Conservation (phyloP, 2,888 invertebrate genomes). For the Nymphalis urticae region DNA sequence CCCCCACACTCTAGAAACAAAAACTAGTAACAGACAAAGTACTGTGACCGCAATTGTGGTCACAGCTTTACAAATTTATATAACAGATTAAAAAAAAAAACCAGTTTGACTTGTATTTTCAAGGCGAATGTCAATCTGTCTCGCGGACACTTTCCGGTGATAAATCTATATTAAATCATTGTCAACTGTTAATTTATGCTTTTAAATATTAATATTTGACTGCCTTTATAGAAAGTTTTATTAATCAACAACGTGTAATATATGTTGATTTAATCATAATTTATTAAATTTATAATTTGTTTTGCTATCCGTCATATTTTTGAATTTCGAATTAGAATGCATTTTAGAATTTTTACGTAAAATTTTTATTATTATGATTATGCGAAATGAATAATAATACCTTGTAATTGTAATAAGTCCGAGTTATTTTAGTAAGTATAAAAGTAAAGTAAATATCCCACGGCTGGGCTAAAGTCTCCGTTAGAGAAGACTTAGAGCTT, state of each 20-base stretch:
- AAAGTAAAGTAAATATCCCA: too few species aligned
- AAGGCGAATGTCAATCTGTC: slow-evolving; percentile 45
- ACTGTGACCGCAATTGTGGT: not conserved
- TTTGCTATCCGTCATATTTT: not conserved
- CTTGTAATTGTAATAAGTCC: too few species aligned
- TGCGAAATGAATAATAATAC: too few species aligned
- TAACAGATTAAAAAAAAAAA: slow-evolving; percentile 22
- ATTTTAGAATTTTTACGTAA: too few species aligned
- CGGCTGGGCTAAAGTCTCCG: too few species aligned
- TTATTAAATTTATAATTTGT: not conserved
- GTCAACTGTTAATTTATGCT: not conserved
- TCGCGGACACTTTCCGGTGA: slow-evolving; percentile 28
- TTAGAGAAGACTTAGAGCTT: too few species aligned
- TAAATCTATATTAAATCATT: slow-evolving; percentile 25
- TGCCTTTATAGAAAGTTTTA: slow-evolving; percentile 4
- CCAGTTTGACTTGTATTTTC: slow-evolving; percentile 39
- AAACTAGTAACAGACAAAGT: not conserved
- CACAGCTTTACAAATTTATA: slow-evolving; percentile 21
- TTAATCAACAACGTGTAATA: not conserved
- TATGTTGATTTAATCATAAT: not conserved
- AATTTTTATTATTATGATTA: too few species aligned
- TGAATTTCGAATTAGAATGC: too few species aligned
- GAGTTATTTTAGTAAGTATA: too few species aligned
- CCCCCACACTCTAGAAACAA: not conserved
- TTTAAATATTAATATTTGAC: slow-evolving; percentile 12